phyloP scores from a whole-genome alignment of 1,140 invertebrate species.

The Sesamia nonagrioides region DNA sequence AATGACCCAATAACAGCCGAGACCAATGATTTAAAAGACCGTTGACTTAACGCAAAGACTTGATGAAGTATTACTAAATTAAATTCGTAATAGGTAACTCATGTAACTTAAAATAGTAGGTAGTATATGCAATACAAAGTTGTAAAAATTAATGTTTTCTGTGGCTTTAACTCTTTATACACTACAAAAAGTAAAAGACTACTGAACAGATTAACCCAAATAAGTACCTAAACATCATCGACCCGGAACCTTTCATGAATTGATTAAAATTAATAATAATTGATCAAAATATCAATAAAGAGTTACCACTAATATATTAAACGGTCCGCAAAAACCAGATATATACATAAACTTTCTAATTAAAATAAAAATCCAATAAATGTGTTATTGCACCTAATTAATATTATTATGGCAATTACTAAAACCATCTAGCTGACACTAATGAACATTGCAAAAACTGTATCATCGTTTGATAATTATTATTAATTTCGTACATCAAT shows the following conservation, averaged over 20 bases:
- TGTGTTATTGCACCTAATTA: constrained; percentile 19
- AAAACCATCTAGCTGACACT: constrained; percentile 41
- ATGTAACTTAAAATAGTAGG: not conserved
- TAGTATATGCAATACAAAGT: not conserved
- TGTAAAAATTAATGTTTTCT: constrained; percentile 1
- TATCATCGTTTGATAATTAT: constrained; percentile 31
- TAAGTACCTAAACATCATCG: constrained; percentile 18
- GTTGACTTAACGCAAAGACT: no score
- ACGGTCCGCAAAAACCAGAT: constrained; percentile 6
- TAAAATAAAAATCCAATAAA: not conserved
- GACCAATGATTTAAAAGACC: no score
- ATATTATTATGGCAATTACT: constrained; percentile 29
- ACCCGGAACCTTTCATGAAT: constrained; percentile 6
- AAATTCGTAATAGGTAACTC: no score
- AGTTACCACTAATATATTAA: constrained; percentile 6
- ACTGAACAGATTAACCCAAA: constrained; percentile 22
- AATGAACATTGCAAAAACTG: constrained; percentile 37
- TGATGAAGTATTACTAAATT: no score
- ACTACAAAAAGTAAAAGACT: not conserved
- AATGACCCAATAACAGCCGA: no score
- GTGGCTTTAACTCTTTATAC: not conserved
- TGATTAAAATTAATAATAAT: constrained; percentile 26
- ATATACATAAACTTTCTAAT: constrained; percentile 22
- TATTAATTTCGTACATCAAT: constrained; percentile 17
- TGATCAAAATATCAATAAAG: constrained; percentile 21